These are phyloP conservation scores for Neuroscelio doddi DNA, from an alignment of 2,888 invertebrate species.

Conservation along the genomic window DNA sequence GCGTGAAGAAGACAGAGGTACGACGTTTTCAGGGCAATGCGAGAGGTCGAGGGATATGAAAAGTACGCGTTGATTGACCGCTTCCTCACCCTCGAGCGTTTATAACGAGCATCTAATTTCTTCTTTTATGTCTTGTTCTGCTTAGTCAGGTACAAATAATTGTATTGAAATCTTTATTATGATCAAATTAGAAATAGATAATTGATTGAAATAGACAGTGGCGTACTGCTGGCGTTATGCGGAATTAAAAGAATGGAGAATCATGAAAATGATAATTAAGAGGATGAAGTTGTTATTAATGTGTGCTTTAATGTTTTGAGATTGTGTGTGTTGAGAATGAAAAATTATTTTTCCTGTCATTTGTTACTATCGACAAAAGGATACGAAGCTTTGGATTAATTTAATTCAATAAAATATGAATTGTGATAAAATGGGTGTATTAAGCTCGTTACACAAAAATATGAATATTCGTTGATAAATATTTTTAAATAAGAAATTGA, in stretches of 20 bases:
- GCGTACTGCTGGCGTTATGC: background rate
- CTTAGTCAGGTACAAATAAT: conserved; percentile 20
- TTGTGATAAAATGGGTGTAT: too few species aligned
- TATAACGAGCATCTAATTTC: conserved; percentile 7
- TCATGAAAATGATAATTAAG: background rate
- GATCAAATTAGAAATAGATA: conserved; percentile 20
- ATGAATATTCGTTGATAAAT: too few species aligned
- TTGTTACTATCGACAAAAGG: too few species aligned
- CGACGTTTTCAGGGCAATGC: background rate
- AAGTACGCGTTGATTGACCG: conserved; percentile 13
- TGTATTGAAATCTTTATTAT: conserved; percentile 12
- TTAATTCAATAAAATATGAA: too few species aligned
- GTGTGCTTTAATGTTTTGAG: too few species aligned
- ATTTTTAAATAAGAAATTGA: too few species aligned
- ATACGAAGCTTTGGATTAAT: too few species aligned
- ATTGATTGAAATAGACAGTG: conserved; percentile 33
- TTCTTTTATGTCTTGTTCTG: conserved; percentile 12
- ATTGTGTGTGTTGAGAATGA: too few species aligned
- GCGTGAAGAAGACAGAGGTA: conserved; percentile 24
- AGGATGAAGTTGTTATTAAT: too few species aligned
- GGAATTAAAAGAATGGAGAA: background rate
- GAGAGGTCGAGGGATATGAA: conserved; percentile 13
- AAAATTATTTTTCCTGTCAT: too few species aligned
- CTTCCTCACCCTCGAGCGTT: background rate
- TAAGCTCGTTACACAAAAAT: too few species aligned